Percentiles rank a stretch among this genome's conserved stretches.
Evolutionary conservation across 2,888 invertebrate species (phyloP).

Genomic region (Apamea sordens): DNA sequence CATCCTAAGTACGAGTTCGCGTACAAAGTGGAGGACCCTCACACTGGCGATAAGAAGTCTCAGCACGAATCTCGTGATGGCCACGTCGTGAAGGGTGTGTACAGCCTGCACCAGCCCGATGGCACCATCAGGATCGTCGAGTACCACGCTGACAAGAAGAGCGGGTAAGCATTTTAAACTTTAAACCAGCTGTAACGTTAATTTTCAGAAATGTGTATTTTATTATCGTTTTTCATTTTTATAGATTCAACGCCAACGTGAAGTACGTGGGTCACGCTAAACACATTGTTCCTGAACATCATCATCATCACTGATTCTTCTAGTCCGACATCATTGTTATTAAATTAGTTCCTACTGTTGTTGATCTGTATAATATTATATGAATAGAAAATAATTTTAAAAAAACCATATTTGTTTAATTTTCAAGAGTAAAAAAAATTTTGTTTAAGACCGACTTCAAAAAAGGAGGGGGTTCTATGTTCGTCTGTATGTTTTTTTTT

Average conservation of each 20-base stretch:
- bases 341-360: slow-evolving; percentile 13
- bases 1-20: too few species aligned
- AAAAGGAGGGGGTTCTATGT: too few species aligned
- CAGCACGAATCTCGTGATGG: too few species aligned
- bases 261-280: slow-evolving; percentile 64
- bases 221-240: neutral
- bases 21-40: too few species aligned
- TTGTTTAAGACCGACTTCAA: too few species aligned
- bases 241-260: slow-evolving; percentile 77
- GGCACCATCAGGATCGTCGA: slow-evolving; percentile 83
- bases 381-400: slow-evolving; percentile 7
- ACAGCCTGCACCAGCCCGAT: slow-evolving; percentile 84
- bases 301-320: slow-evolving; percentile 47
- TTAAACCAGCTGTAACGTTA: neutral
- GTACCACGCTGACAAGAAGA: slow-evolving; percentile 79
- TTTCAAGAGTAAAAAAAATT: neutral
- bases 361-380: slow-evolving; percentile 28
- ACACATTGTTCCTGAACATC: slow-evolving; percentile 65
- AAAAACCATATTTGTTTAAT: neutral
- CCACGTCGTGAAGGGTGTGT: slow-evolving; percentile 42
- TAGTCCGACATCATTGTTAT: slow-evolving; percentile 8
- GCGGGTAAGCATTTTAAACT: slow-evolving; percentile 42
- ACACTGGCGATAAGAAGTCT: too few species aligned
- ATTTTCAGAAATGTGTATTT: neutral
- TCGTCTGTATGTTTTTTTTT: too few species aligned